Evolutionary conservation across 2,797 vertebrate species (phyloP).

Genomic region (Choloepus didactylus): DNA sequence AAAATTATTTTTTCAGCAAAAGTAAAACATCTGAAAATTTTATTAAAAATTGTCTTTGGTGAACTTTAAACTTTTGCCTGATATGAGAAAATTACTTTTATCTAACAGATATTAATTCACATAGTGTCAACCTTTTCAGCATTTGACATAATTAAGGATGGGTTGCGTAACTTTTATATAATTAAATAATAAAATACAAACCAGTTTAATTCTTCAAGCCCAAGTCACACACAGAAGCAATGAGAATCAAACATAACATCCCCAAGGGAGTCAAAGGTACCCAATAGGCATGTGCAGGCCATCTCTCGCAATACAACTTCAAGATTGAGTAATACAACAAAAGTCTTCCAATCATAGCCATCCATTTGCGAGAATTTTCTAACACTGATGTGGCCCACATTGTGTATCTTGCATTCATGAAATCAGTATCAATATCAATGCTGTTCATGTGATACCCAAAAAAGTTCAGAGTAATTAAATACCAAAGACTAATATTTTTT

Average conservation of each 20-base stretch:
- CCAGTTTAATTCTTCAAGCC: slow-evolving; percentile 45
- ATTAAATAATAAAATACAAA: slow-evolving; percentile 41
- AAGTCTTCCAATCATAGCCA: background rate
- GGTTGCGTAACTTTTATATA: slow-evolving; percentile 2
- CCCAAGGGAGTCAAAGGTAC: background rate
- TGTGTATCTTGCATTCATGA: background rate
- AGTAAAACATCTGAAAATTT: slow-evolving; percentile 34
- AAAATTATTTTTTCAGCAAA: slow-evolving; percentile 27
- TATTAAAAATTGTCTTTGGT: background rate
- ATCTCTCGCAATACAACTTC: background rate
- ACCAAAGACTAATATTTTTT: slow-evolving; percentile 20
- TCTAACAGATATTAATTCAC: slow-evolving; percentile 14
- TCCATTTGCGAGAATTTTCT: background rate
- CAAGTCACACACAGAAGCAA: slow-evolving; percentile 30
- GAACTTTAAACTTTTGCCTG: slow-evolving; percentile 42
- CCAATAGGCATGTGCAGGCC: background rate
- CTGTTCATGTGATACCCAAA: background rate
- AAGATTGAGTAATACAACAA: background rate
- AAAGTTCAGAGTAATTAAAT: slow-evolving; percentile 40
- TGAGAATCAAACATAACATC: background rate
- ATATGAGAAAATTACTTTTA: slow-evolving; percentile 35
- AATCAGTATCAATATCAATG: background rate
- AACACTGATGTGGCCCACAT: background rate
- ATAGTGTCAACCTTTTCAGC: background rate
- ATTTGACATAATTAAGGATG: slow-evolving; percentile 30